A percentile compares a stretch with the other conserved stretches of the same genome.
phyloP scores from a whole-genome alignment of 2,888 invertebrate species.

The Bruchidius siliquastri region DNA sequence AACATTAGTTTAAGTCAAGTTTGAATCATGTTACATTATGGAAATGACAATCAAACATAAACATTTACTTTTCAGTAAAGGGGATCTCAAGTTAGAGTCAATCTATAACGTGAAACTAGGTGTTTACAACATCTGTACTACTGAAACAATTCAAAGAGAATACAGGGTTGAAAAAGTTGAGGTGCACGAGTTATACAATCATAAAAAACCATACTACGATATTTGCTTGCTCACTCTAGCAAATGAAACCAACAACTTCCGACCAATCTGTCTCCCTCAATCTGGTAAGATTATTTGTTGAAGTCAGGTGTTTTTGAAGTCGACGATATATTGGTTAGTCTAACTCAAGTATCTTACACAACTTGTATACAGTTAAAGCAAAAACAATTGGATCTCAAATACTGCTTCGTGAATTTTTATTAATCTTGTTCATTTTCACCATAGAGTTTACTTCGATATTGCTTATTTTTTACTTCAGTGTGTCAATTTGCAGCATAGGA shows the following conservation, averaged over 20 bases:
- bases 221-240: slow-evolving; percentile 38
- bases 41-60: no score
- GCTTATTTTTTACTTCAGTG: no score
- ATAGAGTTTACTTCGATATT: no score
- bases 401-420: no score
- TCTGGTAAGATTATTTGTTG: slow-evolving; percentile 24
- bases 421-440: no score
- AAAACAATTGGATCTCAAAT: no score
- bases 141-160: slow-evolving; percentile 32
- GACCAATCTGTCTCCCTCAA: slow-evolving; percentile 40
- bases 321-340: no score
- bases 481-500: no score
- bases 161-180: slow-evolving; percentile 36
- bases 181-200: slow-evolving; percentile 40
- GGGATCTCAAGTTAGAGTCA: slow-evolving; percentile 31
- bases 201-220: slow-evolving; percentile 40
- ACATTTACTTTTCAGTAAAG: slow-evolving; percentile 3
- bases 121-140: slow-evolving; percentile 39
- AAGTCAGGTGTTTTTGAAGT: not conserved
- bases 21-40: no score
- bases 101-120: slow-evolving; percentile 38
- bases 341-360: no score
- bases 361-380: no score
- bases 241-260: slow-evolving; percentile 29
- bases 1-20: no score